Percentiles rank a stretch among this genome's conserved stretches.
Conservation (phyloP, 2,888 invertebrate genomes). For the Andrena dorsata region DNA sequence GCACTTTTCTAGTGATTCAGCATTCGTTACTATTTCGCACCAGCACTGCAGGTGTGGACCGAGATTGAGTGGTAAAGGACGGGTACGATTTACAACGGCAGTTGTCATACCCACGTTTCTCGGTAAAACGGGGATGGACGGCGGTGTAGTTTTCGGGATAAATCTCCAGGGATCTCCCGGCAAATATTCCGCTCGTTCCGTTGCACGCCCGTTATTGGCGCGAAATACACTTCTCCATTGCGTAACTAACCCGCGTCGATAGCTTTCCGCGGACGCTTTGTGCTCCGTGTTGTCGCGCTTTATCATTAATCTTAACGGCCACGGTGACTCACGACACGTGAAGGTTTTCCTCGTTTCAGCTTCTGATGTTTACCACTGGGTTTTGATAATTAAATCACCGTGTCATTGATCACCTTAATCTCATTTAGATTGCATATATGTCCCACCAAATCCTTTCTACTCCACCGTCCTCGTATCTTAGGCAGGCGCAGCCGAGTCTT, state of each 20-base stretch:
- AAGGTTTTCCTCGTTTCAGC: conserved; percentile 21
- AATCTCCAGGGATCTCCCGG: conserved; percentile 41
- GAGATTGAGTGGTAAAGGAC: conserved; percentile 40
- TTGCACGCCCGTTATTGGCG: conserved; percentile 47
- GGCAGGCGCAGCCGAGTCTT: too few species aligned
- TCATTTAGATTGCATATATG: conserved; percentile 41
- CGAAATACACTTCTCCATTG: conserved; percentile 48
- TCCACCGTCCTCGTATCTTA: too few species aligned
- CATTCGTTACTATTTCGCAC: conserved; percentile 16
- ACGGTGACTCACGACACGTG: conserved; percentile 2
- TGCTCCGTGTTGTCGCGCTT: neutral
- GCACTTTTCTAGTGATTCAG: conserved; percentile 43
- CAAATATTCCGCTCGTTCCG: conserved; percentile 5
- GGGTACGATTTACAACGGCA: conserved; percentile 42
- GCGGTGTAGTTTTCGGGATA: conserved; percentile 21
- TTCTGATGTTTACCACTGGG: conserved; percentile 25
- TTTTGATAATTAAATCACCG: conserved; percentile 49
- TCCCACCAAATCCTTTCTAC: too few species aligned
- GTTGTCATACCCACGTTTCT: conserved; percentile 46
- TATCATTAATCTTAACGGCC: conserved; percentile 16
- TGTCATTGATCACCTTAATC: conserved; percentile 40
- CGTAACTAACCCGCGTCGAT: conserved; percentile 34
- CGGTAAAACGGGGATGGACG: conserved; percentile 35
- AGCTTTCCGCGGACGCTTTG: conserved; percentile 16
- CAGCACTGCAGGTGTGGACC: conserved; percentile 50